Conservation (phyloP, 35 echinoderm and acorn worm species). For the Diadema setosum region DNA sequence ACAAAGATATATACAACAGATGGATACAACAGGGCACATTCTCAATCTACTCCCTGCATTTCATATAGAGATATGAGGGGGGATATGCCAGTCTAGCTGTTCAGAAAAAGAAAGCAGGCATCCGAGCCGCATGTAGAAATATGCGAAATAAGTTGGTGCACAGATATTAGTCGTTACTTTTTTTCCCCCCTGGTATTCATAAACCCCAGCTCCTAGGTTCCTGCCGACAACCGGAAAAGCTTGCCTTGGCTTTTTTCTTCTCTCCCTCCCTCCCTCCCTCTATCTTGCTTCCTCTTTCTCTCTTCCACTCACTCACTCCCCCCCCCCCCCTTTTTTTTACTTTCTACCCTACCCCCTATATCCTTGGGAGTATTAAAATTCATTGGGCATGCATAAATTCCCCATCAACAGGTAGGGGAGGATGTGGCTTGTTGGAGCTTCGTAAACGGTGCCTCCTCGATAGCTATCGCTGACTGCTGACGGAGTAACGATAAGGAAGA, state of each 20-base stretch:
- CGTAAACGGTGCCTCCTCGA: not conserved
- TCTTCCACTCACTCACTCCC: too few species aligned
- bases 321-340: too few species aligned
- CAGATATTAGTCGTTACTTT: not conserved
- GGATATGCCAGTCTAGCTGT: too few species aligned
- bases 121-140: too few species aligned
- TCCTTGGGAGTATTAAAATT: conserved; percentile 14
- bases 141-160: not conserved
- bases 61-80: too few species aligned
- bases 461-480: not conserved
- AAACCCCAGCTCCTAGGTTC: not conserved
- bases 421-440: not conserved
- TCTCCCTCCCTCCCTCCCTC: too few species aligned
- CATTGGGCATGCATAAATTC: conserved; percentile 13
- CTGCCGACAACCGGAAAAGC: not conserved
- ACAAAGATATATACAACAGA: too few species aligned
- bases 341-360: not conserved
- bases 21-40: too few species aligned
- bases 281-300: too few species aligned
- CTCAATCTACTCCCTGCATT: too few species aligned
- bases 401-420: not conserved
- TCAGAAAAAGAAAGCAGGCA: too few species aligned
- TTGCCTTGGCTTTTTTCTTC: too few species aligned
- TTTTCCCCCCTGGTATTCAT: conserved; percentile 13
- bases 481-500: not conserved